These are phyloP conservation scores for Halcyon senegalensis DNA, from an alignment of 2,113 vertebrate genomes.

Conservation along the genomic window DNA sequence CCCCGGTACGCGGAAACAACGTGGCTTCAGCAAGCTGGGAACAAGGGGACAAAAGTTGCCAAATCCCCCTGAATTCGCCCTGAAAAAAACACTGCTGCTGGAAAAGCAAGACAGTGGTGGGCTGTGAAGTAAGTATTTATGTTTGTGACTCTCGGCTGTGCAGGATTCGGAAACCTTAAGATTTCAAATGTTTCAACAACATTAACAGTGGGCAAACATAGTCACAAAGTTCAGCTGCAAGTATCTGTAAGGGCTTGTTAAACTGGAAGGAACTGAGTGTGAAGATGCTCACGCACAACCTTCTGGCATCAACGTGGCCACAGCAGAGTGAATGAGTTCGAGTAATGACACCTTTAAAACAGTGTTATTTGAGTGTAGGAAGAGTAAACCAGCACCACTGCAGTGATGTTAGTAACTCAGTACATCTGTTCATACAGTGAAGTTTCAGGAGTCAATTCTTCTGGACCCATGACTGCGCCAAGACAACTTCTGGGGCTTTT, in stretches of 20 bases:
- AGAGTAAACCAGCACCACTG: neutral
- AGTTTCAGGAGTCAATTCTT: neutral
- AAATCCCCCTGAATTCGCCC: too few species aligned
- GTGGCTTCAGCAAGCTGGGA: neutral
- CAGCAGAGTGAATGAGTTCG: accelerated
- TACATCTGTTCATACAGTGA: too few species aligned
- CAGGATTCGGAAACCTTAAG: neutral
- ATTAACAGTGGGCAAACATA: accelerated
- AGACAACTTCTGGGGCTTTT: neutral
- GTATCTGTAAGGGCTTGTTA: neutral
- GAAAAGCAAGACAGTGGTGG: neutral
- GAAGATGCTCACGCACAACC: neutral
- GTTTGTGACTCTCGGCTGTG: too few species aligned
- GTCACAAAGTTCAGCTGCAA: neutral
- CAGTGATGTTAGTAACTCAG: neutral
- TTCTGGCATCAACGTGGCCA: neutral
- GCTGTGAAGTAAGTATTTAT: accelerated
- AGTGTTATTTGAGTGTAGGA: neutral
- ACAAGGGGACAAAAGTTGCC: neutral
- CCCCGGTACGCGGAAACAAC: accelerated
- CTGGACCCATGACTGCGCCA: neutral
- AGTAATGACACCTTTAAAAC: neutral
- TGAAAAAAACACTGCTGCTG: neutral
- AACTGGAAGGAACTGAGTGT: neutral
- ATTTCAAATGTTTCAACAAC: neutral